Conservation (phyloP, 2,797 vertebrate genomes). For the Neosilurus mollespiculum region DNA sequence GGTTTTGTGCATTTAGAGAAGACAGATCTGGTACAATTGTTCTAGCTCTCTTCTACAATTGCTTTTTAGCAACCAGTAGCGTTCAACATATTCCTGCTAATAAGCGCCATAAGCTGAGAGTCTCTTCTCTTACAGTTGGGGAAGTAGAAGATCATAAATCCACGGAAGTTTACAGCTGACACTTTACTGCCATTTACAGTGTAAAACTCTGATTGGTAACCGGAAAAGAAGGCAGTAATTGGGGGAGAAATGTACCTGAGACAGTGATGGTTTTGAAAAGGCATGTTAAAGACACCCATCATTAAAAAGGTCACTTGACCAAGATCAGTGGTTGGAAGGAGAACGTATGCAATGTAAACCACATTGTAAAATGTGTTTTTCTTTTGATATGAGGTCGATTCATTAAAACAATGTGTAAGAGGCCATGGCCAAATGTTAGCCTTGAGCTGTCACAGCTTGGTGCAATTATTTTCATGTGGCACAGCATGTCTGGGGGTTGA, state of each 20-base stretch:
- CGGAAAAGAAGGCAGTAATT: conserved; percentile 6
- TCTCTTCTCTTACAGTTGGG: not conserved
- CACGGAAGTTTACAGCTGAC: not conserved
- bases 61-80: conserved; percentile 23
- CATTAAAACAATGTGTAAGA: conserved; percentile 35
- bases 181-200: conserved; percentile 6
- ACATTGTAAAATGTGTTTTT: conserved; percentile 16
- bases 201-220: not conserved
- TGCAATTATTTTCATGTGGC: conserved; percentile 33
- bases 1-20: not conserved
- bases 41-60: not conserved
- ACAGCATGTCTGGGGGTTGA: conserved; percentile 18
- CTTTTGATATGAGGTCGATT: conserved; percentile 6
- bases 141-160: conserved; percentile 5
- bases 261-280: not conserved
- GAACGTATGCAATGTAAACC: conserved; percentile 35
- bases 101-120: not conserved
- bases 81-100: not conserved
- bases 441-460: conserved; percentile 45
- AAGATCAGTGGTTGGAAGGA: conserved; percentile 37
- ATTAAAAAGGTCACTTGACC: not conserved
- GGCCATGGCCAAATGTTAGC: conserved; percentile 43
- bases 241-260: no score
- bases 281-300: not conserved
- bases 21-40: not conserved